phyloP scores from a whole-genome alignment of 2,888 invertebrate genomes.

The Ditylenchus weischeri region DNA sequence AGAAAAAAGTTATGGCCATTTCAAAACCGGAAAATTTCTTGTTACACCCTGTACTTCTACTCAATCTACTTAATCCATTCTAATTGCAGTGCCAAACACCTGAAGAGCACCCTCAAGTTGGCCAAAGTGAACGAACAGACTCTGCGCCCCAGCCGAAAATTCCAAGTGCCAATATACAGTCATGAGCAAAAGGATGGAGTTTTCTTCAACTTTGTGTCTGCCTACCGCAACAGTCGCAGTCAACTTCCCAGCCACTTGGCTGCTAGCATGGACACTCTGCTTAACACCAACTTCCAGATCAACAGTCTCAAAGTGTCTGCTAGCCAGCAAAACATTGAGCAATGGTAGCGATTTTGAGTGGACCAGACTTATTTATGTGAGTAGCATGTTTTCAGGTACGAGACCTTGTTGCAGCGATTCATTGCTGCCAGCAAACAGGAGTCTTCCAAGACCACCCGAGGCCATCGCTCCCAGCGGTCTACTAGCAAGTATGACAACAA shows the following conservation, averaged over 20 bases:
- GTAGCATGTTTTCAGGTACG: too few relatives aligned
- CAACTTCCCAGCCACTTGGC: slow-evolving; percentile 17
- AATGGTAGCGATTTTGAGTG: slow-evolving; percentile 20
- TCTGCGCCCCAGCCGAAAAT: slow-evolving; percentile 25
- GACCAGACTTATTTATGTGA: too few relatives aligned
- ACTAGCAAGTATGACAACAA: slow-evolving; percentile 6
- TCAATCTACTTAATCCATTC: neutral
- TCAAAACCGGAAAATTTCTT: too few relatives aligned
- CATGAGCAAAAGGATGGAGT: slow-evolving; percentile 33
- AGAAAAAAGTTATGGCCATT: too few relatives aligned
- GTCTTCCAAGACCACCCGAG: too few relatives aligned
- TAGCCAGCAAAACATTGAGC: slow-evolving; percentile 40
- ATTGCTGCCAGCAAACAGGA: too few relatives aligned
- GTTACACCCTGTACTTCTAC: too few relatives aligned
- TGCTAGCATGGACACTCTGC: slow-evolving; percentile 14
- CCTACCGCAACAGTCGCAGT: slow-evolving; percentile 19
- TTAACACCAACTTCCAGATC: slow-evolving; percentile 24
- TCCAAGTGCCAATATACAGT: slow-evolving; percentile 33
- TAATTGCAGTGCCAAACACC: neutral
- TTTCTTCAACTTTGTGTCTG: slow-evolving; percentile 40
- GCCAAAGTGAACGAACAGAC: slow-evolving; percentile 21
- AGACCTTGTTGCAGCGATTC: too few relatives aligned
- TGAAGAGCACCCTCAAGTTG: slow-evolving; percentile 19
- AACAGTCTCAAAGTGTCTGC: slow-evolving; percentile 28
- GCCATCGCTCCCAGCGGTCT: too few relatives aligned